Conservation (phyloP, 2,113 vertebrate species). For the Pollachius pollachius region DNA sequence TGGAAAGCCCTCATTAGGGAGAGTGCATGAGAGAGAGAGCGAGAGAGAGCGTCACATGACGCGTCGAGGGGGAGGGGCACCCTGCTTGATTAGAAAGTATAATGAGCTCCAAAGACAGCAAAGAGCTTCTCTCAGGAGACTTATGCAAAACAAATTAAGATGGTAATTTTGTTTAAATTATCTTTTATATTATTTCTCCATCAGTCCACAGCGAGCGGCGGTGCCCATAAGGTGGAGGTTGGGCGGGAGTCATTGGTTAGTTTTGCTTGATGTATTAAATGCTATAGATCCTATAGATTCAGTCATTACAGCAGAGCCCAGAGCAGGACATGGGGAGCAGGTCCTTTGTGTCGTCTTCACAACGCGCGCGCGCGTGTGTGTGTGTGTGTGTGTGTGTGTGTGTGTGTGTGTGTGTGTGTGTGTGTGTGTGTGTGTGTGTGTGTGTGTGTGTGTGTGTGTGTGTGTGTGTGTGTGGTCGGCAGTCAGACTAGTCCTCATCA, state of each 20-base stretch:
- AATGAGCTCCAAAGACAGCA: conserved; percentile 86
- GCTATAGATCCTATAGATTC: conserved; percentile 90
- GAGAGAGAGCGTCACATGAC: conserved; percentile 81
- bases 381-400: too few relatives aligned
- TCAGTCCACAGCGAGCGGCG: conserved; percentile 73
- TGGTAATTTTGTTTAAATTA: conserved; percentile 84
- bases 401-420: too few relatives aligned
- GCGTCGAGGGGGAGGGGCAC: conserved; percentile 84
- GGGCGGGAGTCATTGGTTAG: conserved; percentile 85
- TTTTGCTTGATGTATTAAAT: conserved; percentile 81
- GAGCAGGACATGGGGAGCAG: too few relatives aligned
- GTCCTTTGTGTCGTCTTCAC: too few relatives aligned
- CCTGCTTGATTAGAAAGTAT: conserved; percentile 88
- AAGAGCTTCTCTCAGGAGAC: conserved; percentile 82
- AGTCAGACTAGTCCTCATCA: too few relatives aligned
- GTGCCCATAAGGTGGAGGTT: conserved; percentile 79
- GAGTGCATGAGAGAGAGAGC: conserved; percentile 62
- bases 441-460: too few relatives aligned
- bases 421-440: too few relatives aligned
- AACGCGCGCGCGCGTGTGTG: too few relatives aligned
- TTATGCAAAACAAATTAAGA: conserved; percentile 86
- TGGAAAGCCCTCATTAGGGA: conserved; percentile 89
- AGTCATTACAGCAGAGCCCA: conserved; percentile 23
- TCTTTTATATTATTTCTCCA: conserved; percentile 77
- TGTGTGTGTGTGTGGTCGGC: too few relatives aligned